A percentile compares a stretch with the other conserved stretches of the same genome.
Conservation (phyloP, 2,888 invertebrate genomes). For the Anagyrus pseudococci region DNA sequence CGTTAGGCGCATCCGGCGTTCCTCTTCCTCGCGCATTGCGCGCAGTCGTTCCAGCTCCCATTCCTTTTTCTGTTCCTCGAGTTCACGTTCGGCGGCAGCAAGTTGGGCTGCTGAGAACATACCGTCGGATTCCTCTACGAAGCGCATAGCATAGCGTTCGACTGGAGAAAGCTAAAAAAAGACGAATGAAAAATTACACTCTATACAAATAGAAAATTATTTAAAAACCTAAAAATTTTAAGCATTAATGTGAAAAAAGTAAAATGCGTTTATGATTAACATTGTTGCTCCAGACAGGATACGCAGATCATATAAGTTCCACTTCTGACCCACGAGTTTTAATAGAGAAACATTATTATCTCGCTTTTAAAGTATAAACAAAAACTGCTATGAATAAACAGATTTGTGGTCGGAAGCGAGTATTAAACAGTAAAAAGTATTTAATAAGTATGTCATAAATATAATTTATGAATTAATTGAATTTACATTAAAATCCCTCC, state of each 20-base stretch:
- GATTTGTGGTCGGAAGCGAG: constrained; percentile 37
- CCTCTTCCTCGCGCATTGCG: constrained; percentile 73
- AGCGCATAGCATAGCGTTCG: constrained; percentile 93
- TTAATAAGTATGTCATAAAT: background rate
- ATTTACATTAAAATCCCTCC: constrained; percentile 18
- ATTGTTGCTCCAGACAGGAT: constrained; percentile 40
- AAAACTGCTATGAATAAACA: constrained; percentile 24
- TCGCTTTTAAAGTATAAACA: constrained; percentile 29
- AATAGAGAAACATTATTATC: constrained; percentile 32
- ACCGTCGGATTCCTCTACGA: constrained; percentile 87
- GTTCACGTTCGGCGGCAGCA: constrained; percentile 86
- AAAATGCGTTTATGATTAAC: too few species aligned
- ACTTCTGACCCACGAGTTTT: constrained; percentile 39
- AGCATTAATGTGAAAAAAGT: too few species aligned
- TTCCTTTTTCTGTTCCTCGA: constrained; percentile 83
- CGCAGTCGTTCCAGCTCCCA: constrained; percentile 87
- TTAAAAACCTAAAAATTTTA: too few species aligned
- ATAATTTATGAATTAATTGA: background rate
- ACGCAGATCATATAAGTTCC: constrained; percentile 36
- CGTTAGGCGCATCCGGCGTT: constrained; percentile 67
- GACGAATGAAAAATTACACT: too few species aligned
- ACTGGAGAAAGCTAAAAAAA: constrained; percentile 87
- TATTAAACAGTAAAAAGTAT: background rate
- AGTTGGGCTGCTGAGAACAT: constrained; percentile 82
- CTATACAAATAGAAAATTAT: too few species aligned